These are phyloP conservation scores for Hestina assimilis DNA, from an alignment of 1,140 invertebrate genomes.

Conservation along the genomic window DNA sequence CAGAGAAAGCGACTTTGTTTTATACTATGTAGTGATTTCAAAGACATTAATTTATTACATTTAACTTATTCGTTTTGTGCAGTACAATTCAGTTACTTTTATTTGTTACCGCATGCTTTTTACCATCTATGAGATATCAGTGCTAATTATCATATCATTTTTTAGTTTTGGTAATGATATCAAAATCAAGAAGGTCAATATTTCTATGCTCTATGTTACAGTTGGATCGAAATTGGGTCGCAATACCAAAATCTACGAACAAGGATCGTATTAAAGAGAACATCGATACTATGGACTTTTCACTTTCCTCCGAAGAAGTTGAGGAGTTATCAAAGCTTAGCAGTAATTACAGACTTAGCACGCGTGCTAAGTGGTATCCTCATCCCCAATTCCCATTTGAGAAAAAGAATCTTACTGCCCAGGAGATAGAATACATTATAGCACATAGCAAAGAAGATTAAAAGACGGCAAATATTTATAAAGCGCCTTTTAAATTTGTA, in stretches of 20 bases:
- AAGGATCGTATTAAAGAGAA: slow-evolving; percentile 55
- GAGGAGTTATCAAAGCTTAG: slow-evolving; percentile 53
- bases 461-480: slow-evolving; percentile 22
- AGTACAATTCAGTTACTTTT: too few species aligned
- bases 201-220: too few species aligned
- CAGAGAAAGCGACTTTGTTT: too few species aligned
- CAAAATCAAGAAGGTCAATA: too few species aligned
- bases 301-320: slow-evolving; percentile 49
- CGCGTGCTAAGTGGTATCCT: slow-evolving; percentile 58
- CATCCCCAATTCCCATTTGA: slow-evolving; percentile 64
- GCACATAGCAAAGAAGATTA: slow-evolving; percentile 56
- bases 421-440: slow-evolving; percentile 52
- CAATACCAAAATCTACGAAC: slow-evolving; percentile 59
- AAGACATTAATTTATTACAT: too few species aligned
- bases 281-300: slow-evolving; percentile 57
- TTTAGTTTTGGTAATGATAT: too few species aligned
- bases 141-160: too few species aligned
- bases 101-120: too few species aligned
- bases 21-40: too few species aligned
- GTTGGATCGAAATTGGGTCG: slow-evolving; percentile 54
- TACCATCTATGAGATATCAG: too few species aligned
- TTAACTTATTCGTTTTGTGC: too few species aligned
- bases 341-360: slow-evolving; percentile 57
- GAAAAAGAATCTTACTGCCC: slow-evolving; percentile 51
- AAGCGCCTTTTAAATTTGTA: slow-evolving; percentile 22